Base-by-base conservation (phyloP, 2,888 invertebrate genomes). In the Leucophenga montana region DNA sequence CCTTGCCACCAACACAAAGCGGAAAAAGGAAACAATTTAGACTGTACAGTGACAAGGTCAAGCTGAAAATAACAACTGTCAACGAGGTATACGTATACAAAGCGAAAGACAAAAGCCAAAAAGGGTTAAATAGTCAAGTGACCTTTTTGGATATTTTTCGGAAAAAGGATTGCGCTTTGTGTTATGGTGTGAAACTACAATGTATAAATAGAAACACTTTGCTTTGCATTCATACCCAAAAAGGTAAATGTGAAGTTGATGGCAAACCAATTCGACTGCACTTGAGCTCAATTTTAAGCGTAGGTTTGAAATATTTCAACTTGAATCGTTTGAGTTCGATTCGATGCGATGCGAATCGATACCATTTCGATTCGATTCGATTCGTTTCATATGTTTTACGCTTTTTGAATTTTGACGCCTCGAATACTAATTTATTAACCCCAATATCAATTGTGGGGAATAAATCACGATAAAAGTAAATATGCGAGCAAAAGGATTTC, bases 401-500 rank as follows among this genome's bases (percentile, higher is more conserved):
- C n/a, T 53, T 16, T 39, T 67, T 64, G 33, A 59, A 66, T 33
- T 70, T 67, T 68, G 61, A 18, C 56, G 22, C 14, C 9, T 14
- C 46, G n/a, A 46, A 46, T n/a, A 46, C 46, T 14, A 83, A 83
- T 81, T 83, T 81, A 81, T 81, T 81, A 81, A 83, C 78, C 80
- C 73, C 82, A 75, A 83, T 83, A 83, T 83, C 83, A 81, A 83
- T 81, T 81, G 83, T 75, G 73, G 76, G 75, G 79, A 77, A 81
- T 81, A 81, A 81, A 81, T 81, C 78, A 78, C 83, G 77, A 81
- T 81, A 82, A 81, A 81, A 83, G 82, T 81, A 79, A 81, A 83
- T 81, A 81, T 83, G 78, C 83, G 69, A 61, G 31, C 31, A 73
- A 79, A 81, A 81, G 83, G 81, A 83, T 62, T 62, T 62, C 44